Conservation (phyloP, 2,797 vertebrate genomes). For the Lagorchestes hirsutus region DNA sequence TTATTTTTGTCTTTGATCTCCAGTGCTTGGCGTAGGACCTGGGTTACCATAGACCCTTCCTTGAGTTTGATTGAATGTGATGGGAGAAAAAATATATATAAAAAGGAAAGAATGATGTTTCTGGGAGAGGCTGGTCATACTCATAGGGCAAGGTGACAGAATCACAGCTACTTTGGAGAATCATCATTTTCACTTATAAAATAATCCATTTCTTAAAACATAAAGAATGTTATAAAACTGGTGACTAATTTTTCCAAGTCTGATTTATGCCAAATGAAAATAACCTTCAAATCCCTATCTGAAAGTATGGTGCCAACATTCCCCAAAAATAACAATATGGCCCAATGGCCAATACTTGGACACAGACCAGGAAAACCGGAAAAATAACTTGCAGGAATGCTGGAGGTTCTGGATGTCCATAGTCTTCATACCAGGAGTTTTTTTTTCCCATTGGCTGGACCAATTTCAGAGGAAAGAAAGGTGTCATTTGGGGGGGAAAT, state of each 20-base stretch:
- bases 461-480: constrained; percentile 76
- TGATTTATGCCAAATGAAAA: constrained; percentile 45
- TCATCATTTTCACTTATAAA: constrained; percentile 12
- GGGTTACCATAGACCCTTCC: neutral
- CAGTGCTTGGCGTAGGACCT: neutral
- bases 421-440: neutral
- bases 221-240: constrained; percentile 33
- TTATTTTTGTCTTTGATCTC: neutral
- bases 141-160: constrained; percentile 6
- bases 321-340: neutral
- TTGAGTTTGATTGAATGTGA: neutral
- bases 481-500: constrained; percentile 38
- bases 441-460: constrained; percentile 71
- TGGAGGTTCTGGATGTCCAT: constrained; percentile 64
- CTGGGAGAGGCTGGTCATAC: neutral
- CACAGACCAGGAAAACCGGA: constrained; percentile 58
- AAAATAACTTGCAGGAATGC: constrained; percentile 59
- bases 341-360: constrained; percentile 51
- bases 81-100: neutral
- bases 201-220: constrained; percentile 20
- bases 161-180: constrained; percentile 43
- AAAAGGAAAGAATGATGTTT: neutral
- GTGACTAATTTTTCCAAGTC: constrained; percentile 21
- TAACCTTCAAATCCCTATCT: constrained; percentile 27
- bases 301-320: neutral